phyloP scores from a whole-genome alignment of 2,888 invertebrate genomes.

The Rhamnusium bicolor region DNA sequence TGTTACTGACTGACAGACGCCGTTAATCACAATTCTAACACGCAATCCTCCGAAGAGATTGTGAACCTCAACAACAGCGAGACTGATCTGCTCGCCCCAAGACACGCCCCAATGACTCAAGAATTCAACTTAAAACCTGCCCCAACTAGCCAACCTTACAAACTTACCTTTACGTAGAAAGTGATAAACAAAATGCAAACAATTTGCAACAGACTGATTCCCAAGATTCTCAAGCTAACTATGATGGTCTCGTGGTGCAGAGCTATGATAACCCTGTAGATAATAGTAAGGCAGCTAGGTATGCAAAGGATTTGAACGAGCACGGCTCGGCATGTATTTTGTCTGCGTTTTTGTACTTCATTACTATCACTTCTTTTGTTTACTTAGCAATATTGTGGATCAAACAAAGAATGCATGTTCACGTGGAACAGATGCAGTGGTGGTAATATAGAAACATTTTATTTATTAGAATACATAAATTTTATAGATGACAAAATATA shows the following conservation, averaged over 20 bases:
- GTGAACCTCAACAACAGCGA: conserved; percentile 35
- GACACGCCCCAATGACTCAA: conserved; percentile 44
- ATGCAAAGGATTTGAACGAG: conserved; percentile 50
- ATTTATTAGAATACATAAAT: conserved; percentile 38
- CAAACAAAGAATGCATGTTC: conserved; percentile 68
- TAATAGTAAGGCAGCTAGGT: conserved; percentile 49
- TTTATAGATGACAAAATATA: conserved; percentile 34
- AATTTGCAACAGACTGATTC: conserved; percentile 57
- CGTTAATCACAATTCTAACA: conserved; percentile 74
- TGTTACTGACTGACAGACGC: conserved; percentile 83
- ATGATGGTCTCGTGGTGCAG: conserved; percentile 66
- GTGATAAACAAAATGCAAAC: conserved; percentile 56
- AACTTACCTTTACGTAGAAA: conserved; percentile 66
- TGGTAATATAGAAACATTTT: conserved; percentile 60
- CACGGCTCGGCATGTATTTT: conserved; percentile 69
- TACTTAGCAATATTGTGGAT: conserved; percentile 69
- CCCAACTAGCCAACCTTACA: conserved; percentile 58
- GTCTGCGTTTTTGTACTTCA: conserved; percentile 69
- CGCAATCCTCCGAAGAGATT: conserved; percentile 41
- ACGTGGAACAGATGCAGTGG: conserved; percentile 69
- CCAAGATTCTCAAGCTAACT: conserved; percentile 52
- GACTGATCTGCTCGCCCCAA: conserved; percentile 38
- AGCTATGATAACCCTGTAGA: conserved; percentile 60
- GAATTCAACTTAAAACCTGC: conserved; percentile 45
- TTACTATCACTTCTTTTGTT: conserved; percentile 69